Evolutionary conservation across 2,797 vertebrate species (phyloP).

Genomic region (Holocentrus rufus): DNA sequence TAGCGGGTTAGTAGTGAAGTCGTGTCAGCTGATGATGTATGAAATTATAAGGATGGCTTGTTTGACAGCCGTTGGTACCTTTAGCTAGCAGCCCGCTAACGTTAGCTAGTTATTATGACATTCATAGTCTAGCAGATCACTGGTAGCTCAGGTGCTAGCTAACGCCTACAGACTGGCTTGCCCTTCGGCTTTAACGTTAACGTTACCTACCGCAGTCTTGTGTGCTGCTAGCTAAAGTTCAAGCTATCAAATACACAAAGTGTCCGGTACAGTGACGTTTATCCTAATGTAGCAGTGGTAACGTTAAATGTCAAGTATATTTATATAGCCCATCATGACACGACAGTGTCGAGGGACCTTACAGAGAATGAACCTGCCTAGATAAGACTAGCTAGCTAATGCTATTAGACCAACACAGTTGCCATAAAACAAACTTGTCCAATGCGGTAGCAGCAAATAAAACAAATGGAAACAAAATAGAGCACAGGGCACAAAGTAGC

Average conservation of each 20-base stretch:
- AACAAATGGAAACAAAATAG: too few species aligned
- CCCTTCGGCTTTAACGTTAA: not conserved
- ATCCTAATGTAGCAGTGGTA: not conserved
- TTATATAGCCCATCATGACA: too few species aligned
- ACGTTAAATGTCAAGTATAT: not conserved
- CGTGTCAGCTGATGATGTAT: not conserved
- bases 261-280: too few species aligned
- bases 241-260: not conserved
- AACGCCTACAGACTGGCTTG: not conserved
- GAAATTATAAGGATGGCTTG: not conserved
- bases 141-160: constrained; percentile 29
- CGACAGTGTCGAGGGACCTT: too few species aligned
- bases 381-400: too few species aligned
- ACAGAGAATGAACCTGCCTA: too few species aligned
- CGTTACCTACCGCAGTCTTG: fast-evolving
- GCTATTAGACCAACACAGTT: too few species aligned
- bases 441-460: too few species aligned
- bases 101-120: constrained; percentile 58
- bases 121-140: constrained; percentile 16
- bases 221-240: not conserved
- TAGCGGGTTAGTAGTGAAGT: not conserved
- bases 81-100: constrained; percentile 46
- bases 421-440: too few species aligned
- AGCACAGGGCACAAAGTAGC: too few species aligned
- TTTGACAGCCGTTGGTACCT: not conserved